phyloP scores from a whole-genome alignment of 1,140 invertebrate species.

The Chironomus tepperi region DNA sequence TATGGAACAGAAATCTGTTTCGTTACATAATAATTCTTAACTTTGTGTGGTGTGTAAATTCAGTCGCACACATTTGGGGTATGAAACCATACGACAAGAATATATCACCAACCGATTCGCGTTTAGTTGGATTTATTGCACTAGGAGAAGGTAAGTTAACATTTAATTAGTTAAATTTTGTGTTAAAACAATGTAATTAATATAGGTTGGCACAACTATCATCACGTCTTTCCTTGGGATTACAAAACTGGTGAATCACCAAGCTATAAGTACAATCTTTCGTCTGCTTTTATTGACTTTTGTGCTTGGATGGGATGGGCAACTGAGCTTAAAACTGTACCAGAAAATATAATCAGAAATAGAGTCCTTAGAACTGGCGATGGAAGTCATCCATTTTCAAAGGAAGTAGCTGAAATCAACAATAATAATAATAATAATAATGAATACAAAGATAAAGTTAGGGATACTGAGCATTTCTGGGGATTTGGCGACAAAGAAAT shows the following conservation, averaged over 20 bases:
- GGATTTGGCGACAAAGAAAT: slow-evolving; percentile 3
- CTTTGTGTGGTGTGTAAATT: slow-evolving; percentile 67
- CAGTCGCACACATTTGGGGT: slow-evolving; percentile 53
- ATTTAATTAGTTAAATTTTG: too few relatives aligned
- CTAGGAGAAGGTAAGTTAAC: not conserved
- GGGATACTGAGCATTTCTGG: not conserved
- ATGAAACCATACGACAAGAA: slow-evolving; percentile 57
- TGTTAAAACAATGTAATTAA: not conserved
- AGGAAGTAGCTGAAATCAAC: not conserved
- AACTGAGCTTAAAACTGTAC: slow-evolving; percentile 54
- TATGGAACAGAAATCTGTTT: slow-evolving; percentile 34
- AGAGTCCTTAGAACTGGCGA: slow-evolving; percentile 50
- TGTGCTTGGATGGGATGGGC: slow-evolving; percentile 52
- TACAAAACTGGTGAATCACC: slow-evolving; percentile 58
- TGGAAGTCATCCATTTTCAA: slow-evolving; percentile 38
- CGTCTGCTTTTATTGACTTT: slow-evolving; percentile 66
- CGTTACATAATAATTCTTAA: slow-evolving; percentile 57
- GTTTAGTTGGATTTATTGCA: not conserved
- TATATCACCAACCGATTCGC: slow-evolving; percentile 25
- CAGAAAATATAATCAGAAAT: slow-evolving; percentile 48
- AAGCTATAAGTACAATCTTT: slow-evolving; percentile 56
- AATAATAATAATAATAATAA: not conserved
- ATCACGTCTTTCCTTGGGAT: slow-evolving; percentile 71
- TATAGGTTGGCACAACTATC: slow-evolving; percentile 70
- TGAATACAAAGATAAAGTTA: not conserved